Evolutionary conservation across 2,797 vertebrate species (phyloP).

Genomic region (Coracias cyanogaster): DNA sequence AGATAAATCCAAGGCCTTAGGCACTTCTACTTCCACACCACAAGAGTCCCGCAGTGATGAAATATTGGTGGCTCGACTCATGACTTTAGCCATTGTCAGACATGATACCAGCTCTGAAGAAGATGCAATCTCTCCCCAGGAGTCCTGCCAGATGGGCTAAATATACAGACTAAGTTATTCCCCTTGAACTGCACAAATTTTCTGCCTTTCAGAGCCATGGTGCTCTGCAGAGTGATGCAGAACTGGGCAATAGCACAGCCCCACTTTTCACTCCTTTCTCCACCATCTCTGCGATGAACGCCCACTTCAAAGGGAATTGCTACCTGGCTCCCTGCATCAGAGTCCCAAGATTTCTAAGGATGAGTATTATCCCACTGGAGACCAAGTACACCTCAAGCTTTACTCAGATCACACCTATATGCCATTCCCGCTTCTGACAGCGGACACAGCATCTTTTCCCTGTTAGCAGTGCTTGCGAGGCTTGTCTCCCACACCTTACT

Average conservation of each 20-base stretch:
- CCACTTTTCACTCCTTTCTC: neutral
- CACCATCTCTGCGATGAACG: rapidly evolving
- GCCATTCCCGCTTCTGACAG: neutral
- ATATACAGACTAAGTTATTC: rapidly evolving
- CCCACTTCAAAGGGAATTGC: neutral
- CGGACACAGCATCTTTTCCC: neutral
- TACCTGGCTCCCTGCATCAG: neutral
- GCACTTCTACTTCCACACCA: neutral
- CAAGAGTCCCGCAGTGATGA: neutral
- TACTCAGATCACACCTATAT: neutral
- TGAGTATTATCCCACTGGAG: rapidly evolving
- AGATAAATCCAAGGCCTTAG: constrained; percentile 8
- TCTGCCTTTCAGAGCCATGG: neutral
- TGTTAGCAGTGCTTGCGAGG: neutral
- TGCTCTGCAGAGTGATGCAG: neutral
- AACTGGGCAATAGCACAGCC: neutral
- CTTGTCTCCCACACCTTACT: neutral
- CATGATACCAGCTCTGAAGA: neutral
- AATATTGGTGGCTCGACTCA: neutral
- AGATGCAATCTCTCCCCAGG: neutral
- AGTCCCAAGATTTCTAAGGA: neutral
- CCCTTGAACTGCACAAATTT: neutral
- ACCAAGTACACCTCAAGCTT: neutral
- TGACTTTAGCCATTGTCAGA: neutral
- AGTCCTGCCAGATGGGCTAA: neutral